Evolutionary conservation across 2,113 vertebrate genomes (phyloP).

Genomic region (Microtus pennsylvanicus): DNA sequence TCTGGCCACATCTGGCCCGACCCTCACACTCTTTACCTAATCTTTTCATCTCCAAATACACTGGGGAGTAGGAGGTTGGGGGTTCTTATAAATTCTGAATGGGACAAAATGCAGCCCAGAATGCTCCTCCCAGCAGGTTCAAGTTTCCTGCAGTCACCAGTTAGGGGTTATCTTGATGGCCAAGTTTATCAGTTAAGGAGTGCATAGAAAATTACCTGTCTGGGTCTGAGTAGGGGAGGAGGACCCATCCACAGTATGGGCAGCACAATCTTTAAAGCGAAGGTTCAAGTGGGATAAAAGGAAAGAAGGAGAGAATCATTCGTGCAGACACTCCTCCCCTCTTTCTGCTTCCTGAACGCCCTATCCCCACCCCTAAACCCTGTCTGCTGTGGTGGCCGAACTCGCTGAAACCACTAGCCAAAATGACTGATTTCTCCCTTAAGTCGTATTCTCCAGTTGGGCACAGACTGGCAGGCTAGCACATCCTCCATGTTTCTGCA

Average conservation of each 20-base stretch:
- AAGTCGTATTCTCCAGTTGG: not conserved
- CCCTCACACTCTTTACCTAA: not conserved
- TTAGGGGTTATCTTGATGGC: not conserved
- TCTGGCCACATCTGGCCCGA: not conserved
- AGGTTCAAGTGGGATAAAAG: not conserved
- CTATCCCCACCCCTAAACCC: not conserved
- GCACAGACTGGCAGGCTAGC: not conserved
- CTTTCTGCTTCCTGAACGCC: not conserved
- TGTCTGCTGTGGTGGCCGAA: too few relatives aligned
- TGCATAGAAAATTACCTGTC: not conserved
- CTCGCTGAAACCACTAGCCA: not conserved
- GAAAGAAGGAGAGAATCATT: not conserved
- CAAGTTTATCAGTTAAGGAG: not conserved
- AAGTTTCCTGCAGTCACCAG: not conserved
- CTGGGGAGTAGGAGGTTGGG: not conserved
- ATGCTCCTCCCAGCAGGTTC: not conserved
- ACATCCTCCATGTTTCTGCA: not conserved
- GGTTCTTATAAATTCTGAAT: not conserved
- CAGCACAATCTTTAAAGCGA: not conserved
- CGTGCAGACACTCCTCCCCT: too few relatives aligned
- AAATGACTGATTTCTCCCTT: not conserved
- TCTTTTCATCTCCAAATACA: not conserved
- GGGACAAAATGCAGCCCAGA: not conserved
- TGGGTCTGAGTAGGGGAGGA: too few relatives aligned
- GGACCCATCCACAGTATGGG: not conserved